Evolutionary conservation across 30 jellyfish, hydroid and myxozoan species (phyloP).

Genomic region (Hydractinia echinata): DNA sequence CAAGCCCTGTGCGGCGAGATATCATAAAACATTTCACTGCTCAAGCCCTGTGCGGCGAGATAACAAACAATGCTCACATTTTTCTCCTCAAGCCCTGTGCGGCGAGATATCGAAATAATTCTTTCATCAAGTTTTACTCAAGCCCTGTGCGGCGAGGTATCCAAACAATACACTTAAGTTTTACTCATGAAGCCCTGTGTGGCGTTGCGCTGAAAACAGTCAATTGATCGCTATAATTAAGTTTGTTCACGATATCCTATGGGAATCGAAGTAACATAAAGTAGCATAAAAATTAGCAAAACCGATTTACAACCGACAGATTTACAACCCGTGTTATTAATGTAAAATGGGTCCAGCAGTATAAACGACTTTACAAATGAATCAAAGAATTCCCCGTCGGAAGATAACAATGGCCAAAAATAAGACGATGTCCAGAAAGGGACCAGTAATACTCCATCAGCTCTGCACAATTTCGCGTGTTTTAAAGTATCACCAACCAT

Average conservation of each 20-base stretch:
- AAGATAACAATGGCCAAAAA: constrained; percentile 13
- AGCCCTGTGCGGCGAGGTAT: too few relatives aligned
- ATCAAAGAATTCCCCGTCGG: neutral
- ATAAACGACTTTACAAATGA: neutral
- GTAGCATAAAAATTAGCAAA: neutral
- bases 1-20: too few relatives aligned
- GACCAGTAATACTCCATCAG: neutral
- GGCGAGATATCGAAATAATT: too few relatives aligned
- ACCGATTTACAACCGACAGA: neutral
- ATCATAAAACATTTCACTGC: too few relatives aligned
- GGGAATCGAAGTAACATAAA: neutral
- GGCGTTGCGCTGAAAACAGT: too few relatives aligned
- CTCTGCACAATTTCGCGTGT: constrained; percentile 2
- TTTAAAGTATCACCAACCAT: constrained; percentile 13
- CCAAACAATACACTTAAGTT: too few relatives aligned
- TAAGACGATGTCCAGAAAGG: neutral
- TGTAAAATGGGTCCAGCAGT: constrained; percentile 6
- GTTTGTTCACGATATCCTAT: neutral
- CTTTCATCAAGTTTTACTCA: too few relatives aligned
- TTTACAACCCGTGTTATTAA: neutral
- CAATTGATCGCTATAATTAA: too few relatives aligned
- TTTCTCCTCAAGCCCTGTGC: too few relatives aligned
- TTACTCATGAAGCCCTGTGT: too few relatives aligned
- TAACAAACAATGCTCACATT: too few relatives aligned
- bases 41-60: too few relatives aligned